Base-by-base conservation (phyloP, 2,113 vertebrate genomes). In the Ophiodon elongatus region DNA sequence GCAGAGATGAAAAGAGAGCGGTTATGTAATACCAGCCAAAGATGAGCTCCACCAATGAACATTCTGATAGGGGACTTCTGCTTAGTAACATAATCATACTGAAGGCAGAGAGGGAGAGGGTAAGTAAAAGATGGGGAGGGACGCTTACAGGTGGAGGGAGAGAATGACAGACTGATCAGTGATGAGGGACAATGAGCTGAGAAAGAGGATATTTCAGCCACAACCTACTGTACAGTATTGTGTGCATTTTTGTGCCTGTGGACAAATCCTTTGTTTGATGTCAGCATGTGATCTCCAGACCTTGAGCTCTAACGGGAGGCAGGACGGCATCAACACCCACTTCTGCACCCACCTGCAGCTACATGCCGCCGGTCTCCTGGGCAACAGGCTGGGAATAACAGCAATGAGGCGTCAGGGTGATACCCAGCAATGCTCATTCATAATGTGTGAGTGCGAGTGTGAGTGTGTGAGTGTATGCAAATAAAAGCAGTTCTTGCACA, bases 21-120 rank as follows among this genome's bases (percentile, higher is more conserved):
- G 85, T 94, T 94, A 94, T 88, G 88, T 86, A 95, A 94, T 45
- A 47, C 14, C 83, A 80, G 83, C 87, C 81, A 81, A 92, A 90
- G 88, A 89, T 2, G 73, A 89, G 83, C 85, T 92, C 90, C 56
- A 54, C 94, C 94, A 95, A 93, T 93, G 91, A 92, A 84, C 87
- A 87, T 82, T 85, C 89, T 83, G 86, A 71, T 63, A 67, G 56
- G 52, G 84, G 87, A 93, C 81, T 84, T 94, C 91, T 95, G 93
- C 93, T 92, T 93, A 90, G 93, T 93, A 94, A 94, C 93, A 94
- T 91, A 84, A 85, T 78, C 87, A 50, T 11, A 65, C 25, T 23
- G 56, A 78, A 74, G 41, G 50, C 39, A 21, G 75, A 73, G 43
- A 67, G 63, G 3, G 35, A 78, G 72, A 50, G 25, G 50, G 17